Evolutionary conservation across 2,113 vertebrate genomes (phyloP).

Genomic region (Psittacula cyanocephala): DNA sequence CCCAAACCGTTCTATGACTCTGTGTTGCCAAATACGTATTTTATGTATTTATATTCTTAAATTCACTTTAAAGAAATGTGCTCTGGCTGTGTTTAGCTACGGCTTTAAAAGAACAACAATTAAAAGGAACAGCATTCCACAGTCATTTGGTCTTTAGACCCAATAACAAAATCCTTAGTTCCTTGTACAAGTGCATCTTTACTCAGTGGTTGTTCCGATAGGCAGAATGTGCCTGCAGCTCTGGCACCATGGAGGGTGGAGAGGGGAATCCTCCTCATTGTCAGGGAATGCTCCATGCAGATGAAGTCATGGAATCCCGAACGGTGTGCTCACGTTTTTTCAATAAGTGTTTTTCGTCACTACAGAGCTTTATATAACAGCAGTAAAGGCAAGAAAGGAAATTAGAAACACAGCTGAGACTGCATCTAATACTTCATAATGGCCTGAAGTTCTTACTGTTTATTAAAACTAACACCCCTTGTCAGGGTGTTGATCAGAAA

Average conservation of each 20-base stretch:
- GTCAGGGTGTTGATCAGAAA: constrained; percentile 70
- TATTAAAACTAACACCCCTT: constrained; percentile 80
- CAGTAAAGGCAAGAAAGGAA: constrained; percentile 78
- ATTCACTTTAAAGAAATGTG: constrained; percentile 10
- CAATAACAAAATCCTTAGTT: constrained; percentile 20
- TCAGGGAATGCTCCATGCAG: constrained; percentile 7
- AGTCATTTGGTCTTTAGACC: constrained; percentile 28
- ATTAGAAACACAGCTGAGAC: constrained; percentile 74
- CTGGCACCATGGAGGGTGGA: background rate
- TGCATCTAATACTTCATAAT: constrained; percentile 75
- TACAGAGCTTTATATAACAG: constrained; percentile 74
- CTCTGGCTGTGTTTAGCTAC: background rate
- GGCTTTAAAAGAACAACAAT: constrained; percentile 23
- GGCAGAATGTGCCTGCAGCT: background rate
- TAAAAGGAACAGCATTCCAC: background rate
- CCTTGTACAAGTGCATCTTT: background rate
- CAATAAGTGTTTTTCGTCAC: constrained; percentile 75
- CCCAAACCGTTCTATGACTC: background rate
- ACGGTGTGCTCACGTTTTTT: constrained; percentile 68
- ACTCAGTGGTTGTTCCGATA: background rate
- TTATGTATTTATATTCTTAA: background rate
- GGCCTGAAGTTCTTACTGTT: constrained; percentile 73
- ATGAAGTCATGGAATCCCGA: constrained; percentile 68
- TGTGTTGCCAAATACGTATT: background rate
- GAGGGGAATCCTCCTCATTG: constrained; percentile 2